Evolutionary conservation across 2,888 invertebrate genomes (phyloP), one percentile per base, ranked within the genome.

Genomic region (Harpalus rufipes): DNA sequence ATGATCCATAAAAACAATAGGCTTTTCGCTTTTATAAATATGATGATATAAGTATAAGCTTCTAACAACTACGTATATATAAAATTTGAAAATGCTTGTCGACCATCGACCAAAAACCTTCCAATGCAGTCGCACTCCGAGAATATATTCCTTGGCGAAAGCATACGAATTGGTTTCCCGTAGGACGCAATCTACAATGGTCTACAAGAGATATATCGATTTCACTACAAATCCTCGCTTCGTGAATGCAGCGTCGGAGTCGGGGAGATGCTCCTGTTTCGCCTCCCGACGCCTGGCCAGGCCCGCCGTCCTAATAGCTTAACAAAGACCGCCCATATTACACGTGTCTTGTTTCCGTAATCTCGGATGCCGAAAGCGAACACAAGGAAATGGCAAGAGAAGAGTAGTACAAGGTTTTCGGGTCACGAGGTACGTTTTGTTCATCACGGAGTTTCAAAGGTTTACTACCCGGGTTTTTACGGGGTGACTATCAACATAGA

Each of bases 261-360:
- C 12, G 25, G 63, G 16, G 14, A 74, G 72, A 74, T 1, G 72
- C 44, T 51, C 32, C 32, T 32, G 32, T 5, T 32, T 32, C 10
- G 44, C 44, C 8, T 2, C 44, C 44, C 44, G 44, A 51, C 44
- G 44, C 44, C 32, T 5, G 32, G 6, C 32, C 5, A 4, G 32
- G 41, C 39, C 32, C 14, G 32, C 12, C 32, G 25, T 16, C 44
- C 80, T 85, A 85, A 85, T 85, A 80, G 85, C 85, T 85, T 85
- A 85, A 85, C 85, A 85, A 85, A 85, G 85, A 68, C 85, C 68
- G 65, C 79, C 85, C 80, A 85, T 85, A 85, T 85, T 85, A 85
- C 85, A 85, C 85, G 85, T 85, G 85, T 85, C 85, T 85, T 85
- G 85, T 80, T 85, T 85, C 61, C 85, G 85, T 85, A 85, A 85